These are phyloP conservation scores for Petrocephalus schoutedeni DNA, from an alignment of 2,797 vertebrate species.

Conservation along the genomic window DNA sequence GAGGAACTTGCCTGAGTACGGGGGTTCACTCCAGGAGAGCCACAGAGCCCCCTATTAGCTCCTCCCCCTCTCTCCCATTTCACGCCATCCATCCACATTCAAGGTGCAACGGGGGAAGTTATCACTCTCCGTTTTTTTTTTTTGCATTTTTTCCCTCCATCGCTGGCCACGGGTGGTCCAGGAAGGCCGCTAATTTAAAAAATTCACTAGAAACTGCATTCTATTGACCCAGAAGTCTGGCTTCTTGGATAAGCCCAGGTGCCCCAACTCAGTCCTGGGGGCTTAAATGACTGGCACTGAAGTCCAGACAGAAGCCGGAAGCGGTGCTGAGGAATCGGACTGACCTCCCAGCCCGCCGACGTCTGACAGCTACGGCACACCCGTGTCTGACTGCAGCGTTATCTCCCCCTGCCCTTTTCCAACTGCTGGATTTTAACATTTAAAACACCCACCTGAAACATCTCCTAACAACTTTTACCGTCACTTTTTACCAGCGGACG, in stretches of 20 bases:
- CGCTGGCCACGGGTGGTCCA: not conserved
- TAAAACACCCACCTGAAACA: not conserved
- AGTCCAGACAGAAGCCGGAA: not conserved
- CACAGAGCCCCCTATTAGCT: not conserved
- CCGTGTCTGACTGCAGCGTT: not conserved
- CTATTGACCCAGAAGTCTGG: conserved; percentile 2
- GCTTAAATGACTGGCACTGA: not conserved
- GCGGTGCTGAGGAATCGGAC: not conserved
- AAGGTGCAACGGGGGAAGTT: not conserved
- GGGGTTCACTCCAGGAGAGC: no score
- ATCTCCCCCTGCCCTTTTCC: not conserved
- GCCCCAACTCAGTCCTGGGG: not conserved
- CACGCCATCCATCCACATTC: not conserved
- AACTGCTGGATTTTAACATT: not conserved
- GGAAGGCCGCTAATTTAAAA: not conserved
- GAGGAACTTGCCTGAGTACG: not conserved
- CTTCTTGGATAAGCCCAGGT: not conserved
- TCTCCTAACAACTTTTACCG: not conserved
- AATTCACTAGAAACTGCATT: not conserved
- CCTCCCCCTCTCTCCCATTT: not conserved
- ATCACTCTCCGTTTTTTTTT: not conserved
- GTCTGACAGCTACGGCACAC: not conserved
- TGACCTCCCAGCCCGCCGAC: not conserved
- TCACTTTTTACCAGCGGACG: not conserved
- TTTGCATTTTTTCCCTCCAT: not conserved